These are phyloP conservation scores for Bufotes viridis DNA, from an alignment of 2,797 vertebrate genomes.

Conservation along the genomic window DNA sequence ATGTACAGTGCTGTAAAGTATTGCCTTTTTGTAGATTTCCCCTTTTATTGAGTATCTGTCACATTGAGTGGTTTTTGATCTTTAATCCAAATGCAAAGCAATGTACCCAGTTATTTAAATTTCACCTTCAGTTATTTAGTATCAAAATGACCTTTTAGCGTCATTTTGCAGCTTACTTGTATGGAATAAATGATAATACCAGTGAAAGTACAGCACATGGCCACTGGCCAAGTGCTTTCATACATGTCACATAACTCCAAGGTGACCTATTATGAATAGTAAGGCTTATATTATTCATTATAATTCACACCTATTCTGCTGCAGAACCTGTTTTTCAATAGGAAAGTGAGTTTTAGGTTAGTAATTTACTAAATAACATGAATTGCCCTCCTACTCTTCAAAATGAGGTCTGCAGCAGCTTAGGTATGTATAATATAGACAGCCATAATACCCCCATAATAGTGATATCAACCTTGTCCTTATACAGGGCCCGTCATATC, in stretches of 20 bases:
- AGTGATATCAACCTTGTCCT: neutral
- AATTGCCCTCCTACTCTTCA: neutral
- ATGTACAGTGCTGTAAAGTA: neutral
- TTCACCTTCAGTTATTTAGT: no score
- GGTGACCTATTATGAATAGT: neutral
- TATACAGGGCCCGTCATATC: neutral
- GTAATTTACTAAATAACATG: neutral
- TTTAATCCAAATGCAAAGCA: neutral
- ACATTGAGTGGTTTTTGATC: conserved; percentile 7
- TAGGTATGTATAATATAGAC: neutral
- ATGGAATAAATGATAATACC: neutral
- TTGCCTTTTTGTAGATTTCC: neutral
- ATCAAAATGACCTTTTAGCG: neutral
- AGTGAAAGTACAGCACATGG: neutral
- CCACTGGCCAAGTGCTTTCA: neutral
- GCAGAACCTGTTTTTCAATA: neutral
- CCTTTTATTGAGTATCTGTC: neutral
- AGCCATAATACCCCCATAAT: neutral
- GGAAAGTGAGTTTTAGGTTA: neutral
- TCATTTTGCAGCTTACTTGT: neutral
- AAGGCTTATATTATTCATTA: neutral
- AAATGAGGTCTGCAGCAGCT: neutral
- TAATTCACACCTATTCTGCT: neutral
- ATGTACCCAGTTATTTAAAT: neutral
- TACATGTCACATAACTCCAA: neutral